phyloP scores from a whole-genome alignment of 2,113 vertebrate genomes.

The Ailuropoda melanoleuca region DNA sequence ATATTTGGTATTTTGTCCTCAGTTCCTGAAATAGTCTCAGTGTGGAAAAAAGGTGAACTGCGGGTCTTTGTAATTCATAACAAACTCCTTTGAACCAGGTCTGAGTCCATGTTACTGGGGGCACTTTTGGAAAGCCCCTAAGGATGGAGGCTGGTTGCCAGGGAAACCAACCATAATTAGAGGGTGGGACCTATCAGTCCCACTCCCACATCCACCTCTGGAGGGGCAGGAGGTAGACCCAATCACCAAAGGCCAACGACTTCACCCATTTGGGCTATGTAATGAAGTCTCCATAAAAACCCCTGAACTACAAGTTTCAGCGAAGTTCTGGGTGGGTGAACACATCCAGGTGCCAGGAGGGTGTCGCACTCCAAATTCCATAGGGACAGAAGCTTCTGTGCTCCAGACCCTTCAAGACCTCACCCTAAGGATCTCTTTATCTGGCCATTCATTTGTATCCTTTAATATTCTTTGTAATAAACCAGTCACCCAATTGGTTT shows the following conservation, averaged over 20 bases:
- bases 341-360: not conserved
- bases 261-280: not conserved
- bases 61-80: not conserved
- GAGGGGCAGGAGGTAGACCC: not conserved
- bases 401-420: not conserved
- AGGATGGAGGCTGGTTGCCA: not conserved
- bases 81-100: not conserved
- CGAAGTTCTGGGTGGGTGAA: not conserved
- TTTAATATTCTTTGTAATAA: not conserved
- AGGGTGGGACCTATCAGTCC: not conserved
- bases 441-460: not conserved
- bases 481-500: not conserved
- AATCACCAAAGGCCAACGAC: not conserved
- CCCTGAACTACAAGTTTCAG: not conserved
- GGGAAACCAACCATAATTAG: not conserved
- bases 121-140: not conserved
- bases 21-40: not conserved
- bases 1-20: not conserved
- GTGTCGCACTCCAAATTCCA: not conserved
- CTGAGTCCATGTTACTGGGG: not conserved
- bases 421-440: not conserved
- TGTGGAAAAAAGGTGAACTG: not conserved
- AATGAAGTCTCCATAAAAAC: not conserved
- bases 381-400: not conserved
- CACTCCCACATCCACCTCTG: not conserved